Evolutionary conservation across 2,888 invertebrate species (phyloP).

Genomic region (Philopedon plagiatum): DNA sequence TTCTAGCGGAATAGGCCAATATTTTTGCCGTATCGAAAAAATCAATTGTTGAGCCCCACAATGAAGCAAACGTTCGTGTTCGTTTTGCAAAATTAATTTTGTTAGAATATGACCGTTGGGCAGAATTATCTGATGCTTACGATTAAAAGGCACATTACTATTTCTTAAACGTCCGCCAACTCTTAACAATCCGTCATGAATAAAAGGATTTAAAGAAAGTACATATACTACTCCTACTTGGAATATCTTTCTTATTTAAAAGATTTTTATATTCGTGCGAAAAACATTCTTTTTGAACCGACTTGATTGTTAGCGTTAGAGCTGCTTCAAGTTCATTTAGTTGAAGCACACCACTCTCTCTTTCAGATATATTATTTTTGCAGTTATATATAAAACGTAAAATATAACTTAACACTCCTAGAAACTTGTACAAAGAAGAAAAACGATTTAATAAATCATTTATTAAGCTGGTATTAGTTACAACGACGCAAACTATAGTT

Average conservation of each 20-base stretch:
- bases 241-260: not conserved
- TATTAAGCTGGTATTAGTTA: not conserved
- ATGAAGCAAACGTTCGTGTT: conserved; percentile 28
- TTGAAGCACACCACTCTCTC: conserved; percentile 16
- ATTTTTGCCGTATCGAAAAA: conserved; percentile 39
- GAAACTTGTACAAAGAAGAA: not conserved
- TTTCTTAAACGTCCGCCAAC: not conserved
- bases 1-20: conserved; percentile 31
- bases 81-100: too few species aligned
- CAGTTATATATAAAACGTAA: too few species aligned
- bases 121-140: conserved; percentile 34
- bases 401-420: too few species aligned
- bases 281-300: not conserved
- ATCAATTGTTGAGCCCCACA: conserved; percentile 22
- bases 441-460: not conserved
- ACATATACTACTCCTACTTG: not conserved
- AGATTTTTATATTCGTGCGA: not conserved
- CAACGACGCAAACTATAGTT: not conserved
- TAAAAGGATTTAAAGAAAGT: too few species aligned
- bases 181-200: not conserved
- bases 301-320: not conserved
- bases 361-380: not conserved
- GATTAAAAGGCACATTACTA: conserved; percentile 12
- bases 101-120: too few species aligned
- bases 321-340: not conserved